phyloP scores from a whole-genome alignment of 2,797 vertebrate species.

The Gallinago nigripennis region DNA sequence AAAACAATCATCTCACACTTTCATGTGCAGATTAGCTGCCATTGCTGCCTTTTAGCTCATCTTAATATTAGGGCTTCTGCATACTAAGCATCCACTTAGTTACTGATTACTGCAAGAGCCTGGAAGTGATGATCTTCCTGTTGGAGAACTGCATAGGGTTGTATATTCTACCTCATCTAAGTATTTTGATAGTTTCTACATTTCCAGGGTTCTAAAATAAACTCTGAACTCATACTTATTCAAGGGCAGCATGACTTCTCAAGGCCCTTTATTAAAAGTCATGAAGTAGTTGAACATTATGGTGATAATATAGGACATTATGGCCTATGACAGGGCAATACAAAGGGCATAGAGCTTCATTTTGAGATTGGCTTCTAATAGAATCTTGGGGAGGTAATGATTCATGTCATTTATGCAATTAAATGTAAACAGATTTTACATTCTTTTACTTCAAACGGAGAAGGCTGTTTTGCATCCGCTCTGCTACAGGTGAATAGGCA shows the following conservation, averaged over 20 bases:
- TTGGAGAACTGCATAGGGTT: not conserved
- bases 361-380: not conserved
- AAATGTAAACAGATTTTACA: not conserved
- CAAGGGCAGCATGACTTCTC: not conserved
- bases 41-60: not conserved
- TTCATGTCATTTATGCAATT: not conserved
- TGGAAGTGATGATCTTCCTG: not conserved
- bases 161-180: not conserved
- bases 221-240: not conserved
- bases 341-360: not conserved
- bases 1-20: not conserved
- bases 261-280: not conserved
- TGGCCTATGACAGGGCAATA: not conserved
- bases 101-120: not conserved
- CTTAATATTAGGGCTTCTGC: not conserved
- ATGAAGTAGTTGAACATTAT: not conserved
- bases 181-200: not conserved
- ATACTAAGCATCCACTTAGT: not conserved
- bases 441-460: not conserved
- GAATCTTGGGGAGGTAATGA: not conserved
- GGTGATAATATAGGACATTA: not conserved
- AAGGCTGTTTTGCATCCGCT: not conserved
- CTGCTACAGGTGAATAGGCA: not conserved
- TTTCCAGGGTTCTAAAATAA: not conserved
- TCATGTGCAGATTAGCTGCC: not conserved